These are phyloP conservation scores for Patella depressa DNA, from an alignment of 2,888 invertebrate genomes.

Conservation along the genomic window DNA sequence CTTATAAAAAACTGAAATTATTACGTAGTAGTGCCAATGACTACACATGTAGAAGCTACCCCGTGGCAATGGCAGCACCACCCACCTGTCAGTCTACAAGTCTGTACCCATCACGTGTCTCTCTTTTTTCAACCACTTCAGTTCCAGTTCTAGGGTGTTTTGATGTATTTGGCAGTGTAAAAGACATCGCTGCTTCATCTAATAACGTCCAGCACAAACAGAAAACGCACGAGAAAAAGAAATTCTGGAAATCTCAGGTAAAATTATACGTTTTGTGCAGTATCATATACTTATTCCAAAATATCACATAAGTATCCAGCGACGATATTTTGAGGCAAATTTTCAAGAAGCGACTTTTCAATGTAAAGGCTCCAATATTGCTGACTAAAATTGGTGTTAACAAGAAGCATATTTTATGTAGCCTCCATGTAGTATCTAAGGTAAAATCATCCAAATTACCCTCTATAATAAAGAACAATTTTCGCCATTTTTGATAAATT, in stretches of 20 bases:
- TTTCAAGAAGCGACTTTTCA: no score
- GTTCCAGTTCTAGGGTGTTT: conserved; percentile 16
- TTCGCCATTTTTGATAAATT: no score
- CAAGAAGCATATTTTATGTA: no score
- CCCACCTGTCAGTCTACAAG: background rate
- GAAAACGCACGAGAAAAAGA: background rate
- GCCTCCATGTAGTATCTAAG: no score
- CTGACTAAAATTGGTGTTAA: no score
- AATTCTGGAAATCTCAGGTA: conserved; percentile 5
- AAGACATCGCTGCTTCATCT: conserved; percentile 27
- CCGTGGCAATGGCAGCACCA: background rate
- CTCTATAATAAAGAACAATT: no score
- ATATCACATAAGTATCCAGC: no score
- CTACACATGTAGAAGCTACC: background rate
- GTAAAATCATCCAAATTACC: no score
- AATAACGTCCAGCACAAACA: conserved; percentile 27
- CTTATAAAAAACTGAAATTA: conserved; percentile 30
- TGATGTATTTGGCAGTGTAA: conserved; percentile 24
- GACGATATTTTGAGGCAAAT: no score
- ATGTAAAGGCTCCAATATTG: no score
- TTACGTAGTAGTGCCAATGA: conserved; percentile 11
- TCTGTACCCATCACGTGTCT: background rate
- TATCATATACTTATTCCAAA: no score
- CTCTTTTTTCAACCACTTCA: background rate
- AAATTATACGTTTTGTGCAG: background rate